Evolutionary conservation across 2,797 vertebrate genomes (phyloP).

Genomic region (Aselliscus stoliczkanus): DNA sequence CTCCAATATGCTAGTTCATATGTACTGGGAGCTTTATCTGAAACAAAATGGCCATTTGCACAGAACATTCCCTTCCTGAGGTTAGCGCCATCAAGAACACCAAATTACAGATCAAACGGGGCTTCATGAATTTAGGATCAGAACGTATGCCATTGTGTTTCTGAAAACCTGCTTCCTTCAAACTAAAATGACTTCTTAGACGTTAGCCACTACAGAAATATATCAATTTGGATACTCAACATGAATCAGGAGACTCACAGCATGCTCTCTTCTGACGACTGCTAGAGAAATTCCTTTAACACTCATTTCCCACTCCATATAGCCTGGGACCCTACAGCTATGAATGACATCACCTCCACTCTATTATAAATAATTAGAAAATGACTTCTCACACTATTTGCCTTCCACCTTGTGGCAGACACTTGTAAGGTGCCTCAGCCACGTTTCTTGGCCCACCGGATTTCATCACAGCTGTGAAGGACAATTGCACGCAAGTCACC

Average conservation of each 20-base stretch:
- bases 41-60: constrained; percentile 2
- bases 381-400: neutral
- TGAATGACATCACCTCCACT: neutral
- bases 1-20: neutral
- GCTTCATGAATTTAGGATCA: constrained; percentile 36
- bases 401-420: neutral
- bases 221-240: neutral
- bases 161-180: constrained; percentile 26
- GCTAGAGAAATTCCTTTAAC: neutral
- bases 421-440: neutral
- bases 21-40: neutral
- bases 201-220: neutral
- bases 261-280: neutral
- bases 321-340: neutral
- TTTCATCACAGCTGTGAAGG: neutral
- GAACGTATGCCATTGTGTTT: constrained; percentile 3
- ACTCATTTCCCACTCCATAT: neutral
- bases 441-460: neutral
- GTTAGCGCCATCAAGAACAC: constrained; percentile 6
- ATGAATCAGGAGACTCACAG: neutral
- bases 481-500: neutral
- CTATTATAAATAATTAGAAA: neutral
- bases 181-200: neutral
- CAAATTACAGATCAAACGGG: constrained; percentile 23
- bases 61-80: neutral